A percentile compares a stretch with the other conserved stretches of the same genome.
These are phyloP conservation scores for Platycnemis pennipes DNA, from an alignment of 2,888 invertebrate species.

Conservation along the genomic window DNA sequence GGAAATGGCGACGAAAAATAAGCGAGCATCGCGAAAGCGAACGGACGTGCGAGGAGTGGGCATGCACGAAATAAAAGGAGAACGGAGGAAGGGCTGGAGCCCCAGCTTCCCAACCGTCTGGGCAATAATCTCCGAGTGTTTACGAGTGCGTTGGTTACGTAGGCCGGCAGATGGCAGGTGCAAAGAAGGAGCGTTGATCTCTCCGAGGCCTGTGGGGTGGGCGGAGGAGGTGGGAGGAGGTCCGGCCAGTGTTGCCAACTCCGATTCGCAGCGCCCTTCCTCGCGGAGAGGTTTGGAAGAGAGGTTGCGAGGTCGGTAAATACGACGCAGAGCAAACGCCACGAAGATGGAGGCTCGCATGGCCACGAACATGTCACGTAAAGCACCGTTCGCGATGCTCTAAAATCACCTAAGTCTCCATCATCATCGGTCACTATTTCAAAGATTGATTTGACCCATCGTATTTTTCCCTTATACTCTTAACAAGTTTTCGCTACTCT, in stretches of 20 bases:
- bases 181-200: constrained; percentile 23
- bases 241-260: not conserved
- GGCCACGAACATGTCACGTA: too few relatives aligned
- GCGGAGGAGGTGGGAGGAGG: not conserved
- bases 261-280: not conserved
- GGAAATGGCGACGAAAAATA: not conserved
- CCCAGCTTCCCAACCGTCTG: not conserved
- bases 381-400: too few relatives aligned
- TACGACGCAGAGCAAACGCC: not conserved
- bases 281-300: not conserved
- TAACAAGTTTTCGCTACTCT: too few relatives aligned
- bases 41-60: not conserved
- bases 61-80: not conserved
- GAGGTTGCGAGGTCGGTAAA: not conserved
- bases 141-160: constrained; percentile 13
- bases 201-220: not conserved
- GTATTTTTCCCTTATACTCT: too few relatives aligned
- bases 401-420: too few relatives aligned
- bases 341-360: not conserved
- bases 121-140: constrained; percentile 39
- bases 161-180: constrained; percentile 32
- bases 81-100: not conserved
- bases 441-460: too few relatives aligned
- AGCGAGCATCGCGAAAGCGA: not conserved
- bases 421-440: too few relatives aligned